Conservation (phyloP, 2,797 vertebrate genomes). For the Sitta carolinensis region DNA sequence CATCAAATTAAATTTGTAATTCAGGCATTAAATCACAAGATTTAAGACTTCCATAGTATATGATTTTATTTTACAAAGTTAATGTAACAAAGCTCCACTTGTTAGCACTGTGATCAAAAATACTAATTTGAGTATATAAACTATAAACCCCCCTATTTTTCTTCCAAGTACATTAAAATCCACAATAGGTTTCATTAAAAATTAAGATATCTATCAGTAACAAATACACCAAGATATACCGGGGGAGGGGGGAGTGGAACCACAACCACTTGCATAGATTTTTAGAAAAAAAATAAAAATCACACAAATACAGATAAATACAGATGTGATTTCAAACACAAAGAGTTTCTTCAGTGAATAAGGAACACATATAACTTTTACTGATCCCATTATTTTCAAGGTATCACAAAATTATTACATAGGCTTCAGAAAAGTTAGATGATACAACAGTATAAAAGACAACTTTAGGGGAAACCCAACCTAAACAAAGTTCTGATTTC, state of each 20-base stretch:
- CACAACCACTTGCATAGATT: neutral
- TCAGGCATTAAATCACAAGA: neutral
- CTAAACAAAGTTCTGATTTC: neutral
- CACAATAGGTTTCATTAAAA: neutral
- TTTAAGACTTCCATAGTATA: neutral
- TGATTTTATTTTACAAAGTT: neutral
- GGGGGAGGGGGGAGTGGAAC: rapidly evolving
- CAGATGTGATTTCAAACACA: neutral
- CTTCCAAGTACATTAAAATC: neutral
- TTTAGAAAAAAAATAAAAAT: neutral
- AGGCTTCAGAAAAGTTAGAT: neutral
- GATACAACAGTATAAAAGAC: neutral
- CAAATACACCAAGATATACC: neutral
- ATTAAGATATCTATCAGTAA: neutral
- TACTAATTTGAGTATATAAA: neutral
- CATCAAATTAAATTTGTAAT: neutral
- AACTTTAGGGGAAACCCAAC: neutral
- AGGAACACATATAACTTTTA: neutral
- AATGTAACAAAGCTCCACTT: neutral
- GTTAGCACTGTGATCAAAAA: neutral
- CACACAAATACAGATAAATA: neutral
- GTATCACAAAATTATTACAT: neutral
- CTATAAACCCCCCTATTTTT: neutral
- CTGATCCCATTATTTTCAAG: neutral
- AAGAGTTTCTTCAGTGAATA: neutral